A percentile compares a stretch with the other conserved stretches of the same genome.
Conservation (phyloP, 2,888 invertebrate genomes). For the Drosophila melanosoma region DNA sequence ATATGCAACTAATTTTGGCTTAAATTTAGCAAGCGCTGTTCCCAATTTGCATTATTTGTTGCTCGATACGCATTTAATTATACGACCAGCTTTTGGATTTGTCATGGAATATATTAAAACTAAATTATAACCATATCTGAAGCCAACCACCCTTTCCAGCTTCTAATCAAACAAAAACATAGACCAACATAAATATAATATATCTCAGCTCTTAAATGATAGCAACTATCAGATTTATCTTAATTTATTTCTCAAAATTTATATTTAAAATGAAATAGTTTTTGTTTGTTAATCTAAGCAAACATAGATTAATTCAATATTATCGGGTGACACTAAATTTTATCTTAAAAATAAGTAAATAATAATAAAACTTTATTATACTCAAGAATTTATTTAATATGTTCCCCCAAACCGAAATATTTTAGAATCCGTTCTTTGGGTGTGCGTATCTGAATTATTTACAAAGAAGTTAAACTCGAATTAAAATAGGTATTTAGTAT, state of each 20-base stretch:
- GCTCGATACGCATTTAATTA: slow-evolving; percentile 77
- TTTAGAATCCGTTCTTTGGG: not conserved
- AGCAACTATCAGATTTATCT: not conserved
- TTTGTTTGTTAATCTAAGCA: not conserved
- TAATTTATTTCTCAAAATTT: not conserved
- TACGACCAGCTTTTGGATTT: slow-evolving; percentile 40
- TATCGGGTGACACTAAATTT: not conserved
- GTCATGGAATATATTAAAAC: slow-evolving; percentile 20
- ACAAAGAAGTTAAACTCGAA: not conserved
- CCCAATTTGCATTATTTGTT: slow-evolving; percentile 71
- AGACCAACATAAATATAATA: slow-evolving; percentile 5
- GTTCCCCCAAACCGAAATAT: not conserved
- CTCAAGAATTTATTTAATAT: not conserved
- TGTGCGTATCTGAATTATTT: not conserved
- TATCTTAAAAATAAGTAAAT: not conserved
- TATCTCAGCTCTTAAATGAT: not conserved
- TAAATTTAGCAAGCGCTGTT: slow-evolving; percentile 21
- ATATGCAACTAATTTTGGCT: slow-evolving; percentile 69
- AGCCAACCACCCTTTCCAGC: not conserved
- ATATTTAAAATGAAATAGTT: not conserved
- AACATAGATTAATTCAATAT: not conserved
- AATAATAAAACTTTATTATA: not conserved
- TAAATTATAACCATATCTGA: slow-evolving; percentile 8
- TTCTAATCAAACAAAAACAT: slow-evolving; percentile 28
- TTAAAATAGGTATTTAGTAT: not conserved